Evolutionary conservation across 2,113 vertebrate species (phyloP).

Genomic region (Labeo catla): DNA sequence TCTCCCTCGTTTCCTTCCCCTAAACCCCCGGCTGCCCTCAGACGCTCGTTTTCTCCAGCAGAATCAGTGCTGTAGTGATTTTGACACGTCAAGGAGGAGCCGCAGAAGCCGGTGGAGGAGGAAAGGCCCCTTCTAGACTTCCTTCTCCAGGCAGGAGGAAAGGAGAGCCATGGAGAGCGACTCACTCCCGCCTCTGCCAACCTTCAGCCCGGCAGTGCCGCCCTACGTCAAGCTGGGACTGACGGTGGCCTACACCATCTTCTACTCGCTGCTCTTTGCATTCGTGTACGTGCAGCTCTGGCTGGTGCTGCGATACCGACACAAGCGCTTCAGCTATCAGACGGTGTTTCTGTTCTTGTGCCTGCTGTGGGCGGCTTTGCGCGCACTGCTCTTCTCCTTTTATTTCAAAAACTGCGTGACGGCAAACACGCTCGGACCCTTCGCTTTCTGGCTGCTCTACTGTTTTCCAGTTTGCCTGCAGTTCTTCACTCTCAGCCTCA

Average conservation of each 20-base stretch:
- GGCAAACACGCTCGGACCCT: slow-evolving; percentile 89
- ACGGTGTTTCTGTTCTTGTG: slow-evolving; percentile 97
- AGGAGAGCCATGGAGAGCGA: slow-evolving; percentile 75
- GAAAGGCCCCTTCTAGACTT: not conserved
- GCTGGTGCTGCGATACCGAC: slow-evolving; percentile 91
- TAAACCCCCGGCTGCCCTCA: not conserved
- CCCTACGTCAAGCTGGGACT: slow-evolving; percentile 89
- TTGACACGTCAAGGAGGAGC: not conserved
- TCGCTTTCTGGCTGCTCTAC: slow-evolving; percentile 97
- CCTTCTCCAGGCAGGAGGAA: not conserved
- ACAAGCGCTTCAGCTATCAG: slow-evolving; percentile 97
- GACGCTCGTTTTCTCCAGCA: slow-evolving; percentile 25
- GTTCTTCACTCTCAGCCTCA: slow-evolving; percentile 96
- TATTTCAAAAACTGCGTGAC: slow-evolving; percentile 94
- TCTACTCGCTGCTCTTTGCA: slow-evolving; percentile 93
- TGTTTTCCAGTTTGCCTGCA: slow-evolving; percentile 97
- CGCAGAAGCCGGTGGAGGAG: not conserved
- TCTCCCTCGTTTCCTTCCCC: slow-evolving; percentile 20
- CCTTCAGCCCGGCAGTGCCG: slow-evolving; percentile 84
- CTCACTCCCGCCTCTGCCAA: slow-evolving; percentile 69
- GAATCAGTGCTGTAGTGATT: slow-evolving; percentile 72
- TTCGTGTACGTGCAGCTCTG: slow-evolving; percentile 96
- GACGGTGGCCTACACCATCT: slow-evolving; percentile 90
- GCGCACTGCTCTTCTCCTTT: slow-evolving; percentile 96
- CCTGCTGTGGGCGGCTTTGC: slow-evolving; percentile 93